Percentiles rank a stretch among this genome's conserved stretches.
These are phyloP conservation scores for Callospermophilus lateralis DNA, from an alignment of 2,113 vertebrate genomes.

Conservation along the genomic window DNA sequence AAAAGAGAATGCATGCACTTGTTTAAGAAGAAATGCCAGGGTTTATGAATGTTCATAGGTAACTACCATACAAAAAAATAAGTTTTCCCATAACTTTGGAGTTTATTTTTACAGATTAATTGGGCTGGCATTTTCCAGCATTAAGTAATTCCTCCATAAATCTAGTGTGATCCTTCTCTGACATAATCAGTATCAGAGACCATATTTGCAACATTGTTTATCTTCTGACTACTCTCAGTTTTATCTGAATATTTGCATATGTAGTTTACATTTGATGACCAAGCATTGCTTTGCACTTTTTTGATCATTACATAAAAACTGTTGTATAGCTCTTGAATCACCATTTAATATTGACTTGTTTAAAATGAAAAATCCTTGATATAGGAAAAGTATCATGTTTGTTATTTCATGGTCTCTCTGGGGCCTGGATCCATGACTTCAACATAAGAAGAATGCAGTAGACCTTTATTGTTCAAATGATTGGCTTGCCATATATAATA, in stretches of 20 bases:
- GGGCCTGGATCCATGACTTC: neutral
- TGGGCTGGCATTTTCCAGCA: neutral
- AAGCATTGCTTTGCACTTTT: neutral
- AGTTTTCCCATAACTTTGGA: constrained; percentile 46
- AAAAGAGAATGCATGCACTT: neutral
- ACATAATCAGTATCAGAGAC: neutral
- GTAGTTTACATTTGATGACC: neutral
- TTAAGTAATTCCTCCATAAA: neutral
- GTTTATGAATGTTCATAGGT: constrained; percentile 7
- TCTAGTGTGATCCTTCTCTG: neutral
- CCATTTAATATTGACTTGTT: neutral
- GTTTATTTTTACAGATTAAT: constrained; percentile 36
- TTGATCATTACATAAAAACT: neutral
- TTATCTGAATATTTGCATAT: neutral
- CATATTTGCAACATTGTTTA: neutral
- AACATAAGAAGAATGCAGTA: constrained; percentile 27
- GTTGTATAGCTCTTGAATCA: neutral
- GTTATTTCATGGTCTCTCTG: constrained; percentile 3
- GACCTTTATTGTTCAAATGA: neutral
- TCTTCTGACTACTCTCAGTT: neutral
- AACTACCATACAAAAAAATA: neutral
- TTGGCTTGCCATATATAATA: neutral
- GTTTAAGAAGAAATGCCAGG: constrained; percentile 16
- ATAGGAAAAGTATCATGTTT: neutral
- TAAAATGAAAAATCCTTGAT: neutral